phyloP scores from a whole-genome alignment of 2,113 vertebrate genomes.

The Aix galericulata region DNA sequence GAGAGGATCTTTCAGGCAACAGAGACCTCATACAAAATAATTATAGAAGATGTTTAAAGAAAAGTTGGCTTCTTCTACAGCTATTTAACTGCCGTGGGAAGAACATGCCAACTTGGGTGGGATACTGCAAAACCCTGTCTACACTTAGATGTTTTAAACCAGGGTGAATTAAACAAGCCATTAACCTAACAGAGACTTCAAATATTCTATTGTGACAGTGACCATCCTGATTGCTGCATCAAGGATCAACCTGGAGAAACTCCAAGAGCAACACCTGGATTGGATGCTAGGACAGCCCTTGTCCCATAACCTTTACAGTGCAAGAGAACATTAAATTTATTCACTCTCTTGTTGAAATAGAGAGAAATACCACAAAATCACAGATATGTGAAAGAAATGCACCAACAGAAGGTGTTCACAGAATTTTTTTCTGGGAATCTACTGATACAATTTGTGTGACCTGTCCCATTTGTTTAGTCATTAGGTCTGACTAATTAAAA shows the following conservation, averaged over 20 bases:
- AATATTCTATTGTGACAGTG: not conserved
- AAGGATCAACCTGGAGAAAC: not conserved
- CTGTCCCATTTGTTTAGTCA: not conserved
- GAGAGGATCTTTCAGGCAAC: not conserved
- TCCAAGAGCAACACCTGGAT: not conserved
- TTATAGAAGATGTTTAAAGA: not conserved
- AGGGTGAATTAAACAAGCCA: not conserved
- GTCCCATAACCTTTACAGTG: not conserved
- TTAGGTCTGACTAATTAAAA: not conserved
- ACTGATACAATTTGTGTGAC: too few relatives aligned
- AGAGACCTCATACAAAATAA: not conserved
- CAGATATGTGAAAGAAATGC: not conserved
- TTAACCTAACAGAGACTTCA: not conserved
- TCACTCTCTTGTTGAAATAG: not conserved
- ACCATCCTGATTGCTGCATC: not conserved
- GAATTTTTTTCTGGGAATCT: not conserved
- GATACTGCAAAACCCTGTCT: not conserved
- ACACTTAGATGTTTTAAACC: not conserved
- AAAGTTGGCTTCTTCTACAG: not conserved
- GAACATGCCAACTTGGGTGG: conserved; percentile 33
- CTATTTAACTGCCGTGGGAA: not conserved
- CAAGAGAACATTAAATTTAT: rapidly evolving
- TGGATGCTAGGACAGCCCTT: not conserved
- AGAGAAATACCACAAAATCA: not conserved
- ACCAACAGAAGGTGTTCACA: rapidly evolving